Evolutionary conservation across 2,888 invertebrate species (phyloP), one percentile per base, ranked within the genome.

Genomic region (Horisme vitalbata): DNA sequence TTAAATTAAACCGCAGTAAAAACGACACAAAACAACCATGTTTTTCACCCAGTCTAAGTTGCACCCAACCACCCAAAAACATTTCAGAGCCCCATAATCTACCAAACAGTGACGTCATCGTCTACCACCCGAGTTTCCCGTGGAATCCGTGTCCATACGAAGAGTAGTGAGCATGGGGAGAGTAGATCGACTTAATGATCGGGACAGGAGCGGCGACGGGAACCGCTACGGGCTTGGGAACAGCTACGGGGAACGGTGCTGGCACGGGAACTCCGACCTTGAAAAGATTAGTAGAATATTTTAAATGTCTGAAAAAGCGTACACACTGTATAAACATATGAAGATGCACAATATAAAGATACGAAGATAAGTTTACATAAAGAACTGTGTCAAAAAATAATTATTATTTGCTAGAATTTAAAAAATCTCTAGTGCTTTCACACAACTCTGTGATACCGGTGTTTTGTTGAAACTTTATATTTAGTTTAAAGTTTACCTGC

Each of bases 251-350:
- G 67, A 85, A 89, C 2, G 89, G 89, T 0, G 83, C 83, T 3
- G 90, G 89, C 0, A 89, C 83, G 13, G 88, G 88, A 0, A 85
- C 76, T 23, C 86, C 87, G 24, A 88, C 85, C 88, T 89, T 66
- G 13, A 71, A 74, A 28, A 2, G n/a, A 14, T 34, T 38, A 8
- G 33, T 6, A 2, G 6, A 34, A 13, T 15, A 2, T 8, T 11
- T 4, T 4, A 12, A 11, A n/a, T 1, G 20, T 15, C 11, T 15
- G 24, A 18, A 7, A 1, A 23, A 12, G 6, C 13, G 3, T 1
- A 9, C 9, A 4, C n/a, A n/a, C n/a, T n/a, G n/a, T n/a, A n/a
- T n/a, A n/a, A n/a, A n/a, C n/a, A n/a, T n/a, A n/a, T n/a, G n/a
- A n/a, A n/a, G n/a, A n/a, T n/a, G n/a, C n/a, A n/a, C n/a, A n/a